phyloP scores from a whole-genome alignment of 2,113 vertebrate genomes.

The Dicerorhinus sumatrensis region DNA sequence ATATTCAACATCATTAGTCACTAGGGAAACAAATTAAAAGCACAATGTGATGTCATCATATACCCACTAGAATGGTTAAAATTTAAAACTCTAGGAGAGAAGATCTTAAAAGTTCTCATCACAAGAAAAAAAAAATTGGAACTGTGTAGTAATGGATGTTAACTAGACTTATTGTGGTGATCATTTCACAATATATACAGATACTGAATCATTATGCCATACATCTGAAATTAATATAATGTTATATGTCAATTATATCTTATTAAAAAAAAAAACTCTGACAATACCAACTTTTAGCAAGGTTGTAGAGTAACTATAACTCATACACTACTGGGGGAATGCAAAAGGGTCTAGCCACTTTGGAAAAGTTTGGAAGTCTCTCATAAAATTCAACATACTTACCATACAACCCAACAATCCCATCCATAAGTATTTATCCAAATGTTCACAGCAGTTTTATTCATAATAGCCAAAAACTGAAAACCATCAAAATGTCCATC shows the following conservation, averaged over 20 bases:
- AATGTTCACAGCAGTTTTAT: neutral
- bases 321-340: neutral
- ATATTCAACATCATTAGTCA: neutral
- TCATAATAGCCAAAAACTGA: neutral
- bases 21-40: neutral
- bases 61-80: neutral
- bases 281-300: slow-evolving; percentile 4
- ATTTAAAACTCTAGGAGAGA: neutral
- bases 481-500: neutral
- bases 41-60: neutral
- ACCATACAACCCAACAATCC: neutral
- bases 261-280: neutral
- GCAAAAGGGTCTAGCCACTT: neutral
- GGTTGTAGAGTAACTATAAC: neutral
- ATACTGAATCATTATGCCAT: neutral
- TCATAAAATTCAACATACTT: neutral
- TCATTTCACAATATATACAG: neutral
- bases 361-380: neutral
- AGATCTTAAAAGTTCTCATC: neutral
- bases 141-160: neutral
- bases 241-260: neutral
- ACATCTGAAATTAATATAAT: neutral
- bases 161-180: neutral
- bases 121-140: neutral
- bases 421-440: neutral